These are phyloP conservation scores for Capreolus pygargus DNA, from an alignment of 2,113 vertebrate genomes.

Conservation along the genomic window DNA sequence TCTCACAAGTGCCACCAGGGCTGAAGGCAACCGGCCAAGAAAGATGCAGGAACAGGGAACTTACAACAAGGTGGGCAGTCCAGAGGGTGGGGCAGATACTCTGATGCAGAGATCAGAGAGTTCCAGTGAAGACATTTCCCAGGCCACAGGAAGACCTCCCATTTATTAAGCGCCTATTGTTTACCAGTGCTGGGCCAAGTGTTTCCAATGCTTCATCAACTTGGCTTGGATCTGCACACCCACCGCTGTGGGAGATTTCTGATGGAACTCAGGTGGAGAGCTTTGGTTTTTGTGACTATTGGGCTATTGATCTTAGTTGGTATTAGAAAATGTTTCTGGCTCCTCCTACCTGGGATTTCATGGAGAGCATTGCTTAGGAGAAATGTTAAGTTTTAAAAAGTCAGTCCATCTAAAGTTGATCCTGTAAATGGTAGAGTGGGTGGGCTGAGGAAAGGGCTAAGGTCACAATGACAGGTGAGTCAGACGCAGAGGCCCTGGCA, in stretches of 20 bases:
- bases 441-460: background rate
- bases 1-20: background rate
- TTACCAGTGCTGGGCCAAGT: background rate
- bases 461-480: fast-evolving
- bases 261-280: background rate
- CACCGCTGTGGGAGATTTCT: background rate
- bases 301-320: background rate
- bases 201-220: fast-evolving
- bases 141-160: background rate
- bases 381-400: background rate
- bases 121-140: background rate
- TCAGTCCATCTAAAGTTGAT: background rate
- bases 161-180: background rate
- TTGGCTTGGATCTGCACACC: background rate
- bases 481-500: background rate
- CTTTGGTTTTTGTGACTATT: background rate
- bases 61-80: fast-evolving
- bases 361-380: background rate
- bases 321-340: background rate
- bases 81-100: background rate
- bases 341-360: background rate
- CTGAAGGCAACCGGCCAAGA: background rate
- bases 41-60: background rate
- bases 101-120: background rate
- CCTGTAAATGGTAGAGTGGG: background rate